These are phyloP conservation scores for Ctenodactylus gundi DNA, from an alignment of 2,113 vertebrate species.

Conservation along the genomic window DNA sequence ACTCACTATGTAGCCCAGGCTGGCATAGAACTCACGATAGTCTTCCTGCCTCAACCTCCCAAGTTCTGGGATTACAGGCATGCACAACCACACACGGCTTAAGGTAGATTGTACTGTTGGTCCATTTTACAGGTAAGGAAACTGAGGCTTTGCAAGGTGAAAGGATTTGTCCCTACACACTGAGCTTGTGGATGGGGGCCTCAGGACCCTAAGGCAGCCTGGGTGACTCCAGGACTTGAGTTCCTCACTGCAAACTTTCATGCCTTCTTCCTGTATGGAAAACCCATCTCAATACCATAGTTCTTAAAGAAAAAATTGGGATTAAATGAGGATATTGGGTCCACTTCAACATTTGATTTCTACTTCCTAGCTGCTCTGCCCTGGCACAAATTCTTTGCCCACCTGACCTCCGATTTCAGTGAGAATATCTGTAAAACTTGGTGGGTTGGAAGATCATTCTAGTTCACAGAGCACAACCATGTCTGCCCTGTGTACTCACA, in stretches of 20 bases:
- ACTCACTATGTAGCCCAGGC: no score
- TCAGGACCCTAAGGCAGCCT: neutral
- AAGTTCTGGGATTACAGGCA: no score
- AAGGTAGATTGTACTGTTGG: neutral
- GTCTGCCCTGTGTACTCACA: neutral
- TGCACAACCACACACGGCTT: neutral
- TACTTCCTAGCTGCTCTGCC: neutral
- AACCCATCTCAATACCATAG: neutral
- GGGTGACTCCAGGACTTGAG: neutral
- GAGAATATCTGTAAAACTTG: neutral
- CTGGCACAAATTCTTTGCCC: no score
- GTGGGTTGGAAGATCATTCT: neutral
- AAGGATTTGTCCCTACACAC: no score
- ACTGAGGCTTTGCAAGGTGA: neutral
- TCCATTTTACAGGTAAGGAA: neutral
- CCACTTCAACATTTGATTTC: neutral
- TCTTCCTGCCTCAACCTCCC: no score
- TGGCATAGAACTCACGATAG: no score
- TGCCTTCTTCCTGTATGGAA: neutral
- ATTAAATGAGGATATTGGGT: no score
- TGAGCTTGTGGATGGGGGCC: neutral
- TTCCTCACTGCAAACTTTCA: neutral
- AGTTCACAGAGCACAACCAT: neutral
- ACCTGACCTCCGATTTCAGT: neutral
- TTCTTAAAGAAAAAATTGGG: neutral